These are phyloP conservation scores for Oreocharis arfaki DNA, from an alignment of 2,113 vertebrate genomes.

Conservation along the genomic window DNA sequence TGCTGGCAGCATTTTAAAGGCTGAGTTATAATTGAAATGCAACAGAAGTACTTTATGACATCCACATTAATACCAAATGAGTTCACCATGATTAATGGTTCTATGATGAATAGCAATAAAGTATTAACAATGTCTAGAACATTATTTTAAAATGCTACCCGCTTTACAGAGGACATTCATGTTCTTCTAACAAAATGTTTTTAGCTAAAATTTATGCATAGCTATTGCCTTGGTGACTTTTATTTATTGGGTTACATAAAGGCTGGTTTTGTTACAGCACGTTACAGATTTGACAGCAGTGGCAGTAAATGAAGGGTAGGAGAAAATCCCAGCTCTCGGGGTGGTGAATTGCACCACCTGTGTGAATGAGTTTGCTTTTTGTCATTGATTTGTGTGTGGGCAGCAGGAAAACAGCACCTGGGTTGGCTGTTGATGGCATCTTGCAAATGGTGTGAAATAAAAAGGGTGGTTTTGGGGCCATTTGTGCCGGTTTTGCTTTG, in stretches of 20 bases:
- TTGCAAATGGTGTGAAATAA: neutral
- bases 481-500: rapidly evolving
- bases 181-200: conserved; percentile 45
- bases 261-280: conserved; percentile 2
- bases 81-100: conserved; percentile 61
- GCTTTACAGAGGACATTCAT: conserved; percentile 25
- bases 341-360: neutral
- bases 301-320: conserved; percentile 2
- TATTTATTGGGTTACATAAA: conserved; percentile 50
- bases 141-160: conserved; percentile 52
- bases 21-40: conserved; percentile 60
- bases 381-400: neutral
- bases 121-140: conserved; percentile 55
- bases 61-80: conserved; percentile 62
- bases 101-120: conserved; percentile 60
- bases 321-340: neutral
- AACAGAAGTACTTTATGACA: conserved; percentile 55
- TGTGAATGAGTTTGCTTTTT: neutral
- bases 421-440: neutral
- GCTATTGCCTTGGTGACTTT: conserved; percentile 48
- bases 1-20: conserved; percentile 50
- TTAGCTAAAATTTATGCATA: conserved; percentile 40
- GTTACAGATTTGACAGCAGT: neutral
- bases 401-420: neutral
- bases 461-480: neutral